Evolutionary conservation across 2,888 invertebrate species (phyloP), one percentile per base, ranked within the genome.

Genomic region (Peribatodes rhomboidaria): DNA sequence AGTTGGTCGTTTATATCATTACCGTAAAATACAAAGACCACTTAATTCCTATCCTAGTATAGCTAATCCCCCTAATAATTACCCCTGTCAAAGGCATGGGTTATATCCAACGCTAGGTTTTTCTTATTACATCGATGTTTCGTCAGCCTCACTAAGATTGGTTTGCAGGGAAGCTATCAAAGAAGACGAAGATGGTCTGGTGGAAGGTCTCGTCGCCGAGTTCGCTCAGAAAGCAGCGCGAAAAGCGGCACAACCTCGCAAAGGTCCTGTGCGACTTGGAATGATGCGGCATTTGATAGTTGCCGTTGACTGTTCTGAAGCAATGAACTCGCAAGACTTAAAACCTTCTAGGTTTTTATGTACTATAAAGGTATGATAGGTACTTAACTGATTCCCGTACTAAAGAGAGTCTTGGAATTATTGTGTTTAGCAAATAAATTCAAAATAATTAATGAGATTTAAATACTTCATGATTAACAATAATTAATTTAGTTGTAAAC

Each of bases 281-380:
- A 99, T 99, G 98, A 99, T 99, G 99, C 95, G 99, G 52, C 99
- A 99, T 89, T 87, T 99, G 60, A 98, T 96, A 81, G 89, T 99
- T 2, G 95, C 99, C 20, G 89, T 99, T 2, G 99, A 99, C 87
- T 97, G 98, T 84, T 99, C 99, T 0, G 97, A 97, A 80, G 95
- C 98, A 1, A 99, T 99, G 99, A 95, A 95, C 41, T 97, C 97
- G 75, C 98, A 98, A 81, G 99, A 99, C 90, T 93, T 99, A 52
- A 99, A 98, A 88, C 99, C 99, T 0, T 98, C 98, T 3, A 93
- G 99, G 70, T 95, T 98, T 70, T 82, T 97, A 3, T 98, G 98
- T 79, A 96, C 98, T 4, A 83, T 98, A 2, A 99, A 98, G 94
- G 98, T 27, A 27, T n/a, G n/a, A n/a, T n/a, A n/a, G n/a, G n/a